phyloP scores from a whole-genome alignment of 2,797 vertebrate genomes.

The Loris lydekkerianus region DNA sequence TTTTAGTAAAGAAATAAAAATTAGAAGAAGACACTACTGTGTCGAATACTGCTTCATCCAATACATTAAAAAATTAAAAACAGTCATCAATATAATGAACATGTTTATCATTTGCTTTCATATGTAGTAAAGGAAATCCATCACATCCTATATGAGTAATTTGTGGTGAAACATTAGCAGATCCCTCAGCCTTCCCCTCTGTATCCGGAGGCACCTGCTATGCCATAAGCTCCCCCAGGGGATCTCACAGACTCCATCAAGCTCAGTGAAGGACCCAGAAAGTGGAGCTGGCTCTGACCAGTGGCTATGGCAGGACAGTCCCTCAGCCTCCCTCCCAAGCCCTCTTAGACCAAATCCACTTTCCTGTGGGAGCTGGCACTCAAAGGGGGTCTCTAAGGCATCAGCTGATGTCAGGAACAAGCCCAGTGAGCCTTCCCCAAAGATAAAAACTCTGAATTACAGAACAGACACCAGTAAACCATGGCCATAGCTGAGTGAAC shows the following conservation, averaged over 20 bases:
- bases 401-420: not conserved
- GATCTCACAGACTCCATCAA: rapidly evolving
- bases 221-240: not conserved
- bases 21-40: no score
- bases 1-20: no score
- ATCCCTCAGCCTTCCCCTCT: not conserved
- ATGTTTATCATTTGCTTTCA: no score
- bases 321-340: not conserved
- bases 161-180: no score
- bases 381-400: not conserved
- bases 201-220: not conserved
- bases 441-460: not conserved
- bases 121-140: no score
- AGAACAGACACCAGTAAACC: not conserved
- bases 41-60: no score
- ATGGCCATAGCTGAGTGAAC: rapidly evolving
- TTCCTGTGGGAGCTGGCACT: conserved; percentile 32
- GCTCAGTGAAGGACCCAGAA: not conserved
- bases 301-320: not conserved
- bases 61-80: no score
- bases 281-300: not conserved
- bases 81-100: no score
- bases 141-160: no score
- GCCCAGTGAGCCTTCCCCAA: not conserved
- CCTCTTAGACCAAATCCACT: not conserved